Evolutionary conservation across 2,113 vertebrate species (phyloP), one percentile per base, ranked within the genome.

Genomic region (Ailuropoda melanoleuca): DNA sequence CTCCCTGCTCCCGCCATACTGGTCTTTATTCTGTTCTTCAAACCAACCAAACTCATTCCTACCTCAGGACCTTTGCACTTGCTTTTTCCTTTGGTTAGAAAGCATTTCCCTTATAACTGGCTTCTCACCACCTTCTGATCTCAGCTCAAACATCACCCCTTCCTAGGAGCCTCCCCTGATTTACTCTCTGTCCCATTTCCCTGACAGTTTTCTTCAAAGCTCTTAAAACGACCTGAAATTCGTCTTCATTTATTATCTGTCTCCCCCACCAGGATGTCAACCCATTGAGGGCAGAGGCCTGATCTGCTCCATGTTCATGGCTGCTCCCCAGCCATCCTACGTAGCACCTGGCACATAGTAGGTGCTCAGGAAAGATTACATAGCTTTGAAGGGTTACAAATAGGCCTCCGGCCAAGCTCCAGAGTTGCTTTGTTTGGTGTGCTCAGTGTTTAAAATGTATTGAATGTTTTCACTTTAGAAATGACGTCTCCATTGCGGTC

Each of bases 21-120:
- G 11, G 5, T 19, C 8, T 56, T 70, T 12, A 12, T 26, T 21
- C 12, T 66, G 56, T 13, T 56, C 81, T 70, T 85, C 53, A 80
- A 17, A 31, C 2, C 9, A 8, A 19, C 70, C 62, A 23, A 24
- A 29, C 21, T 43, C 85, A 5, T 46, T 46, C 56, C 80, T 8
- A 29, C 81, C 74, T 14, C 94, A 29, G 96, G 94, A 29, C 68
- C 97, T 97, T 96, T 88, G 87, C 88, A 48, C 43, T 21, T 50
- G 70, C 50, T 31, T n/a, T 64, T 46, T 31, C 29, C 48, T 43
- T 88, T 53, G 70, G 37, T 72, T 48, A n/a, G 84, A 84, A 80
- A 82, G 29, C 56, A 46, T 88, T 72, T 85, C 0, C 0, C 46
- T 37, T 37, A 17, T 4, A 1, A 11, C 21, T 75, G 39, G 37